phyloP scores from a whole-genome alignment of 2,797 vertebrate genomes.

The Adrianichthys oophorus region DNA sequence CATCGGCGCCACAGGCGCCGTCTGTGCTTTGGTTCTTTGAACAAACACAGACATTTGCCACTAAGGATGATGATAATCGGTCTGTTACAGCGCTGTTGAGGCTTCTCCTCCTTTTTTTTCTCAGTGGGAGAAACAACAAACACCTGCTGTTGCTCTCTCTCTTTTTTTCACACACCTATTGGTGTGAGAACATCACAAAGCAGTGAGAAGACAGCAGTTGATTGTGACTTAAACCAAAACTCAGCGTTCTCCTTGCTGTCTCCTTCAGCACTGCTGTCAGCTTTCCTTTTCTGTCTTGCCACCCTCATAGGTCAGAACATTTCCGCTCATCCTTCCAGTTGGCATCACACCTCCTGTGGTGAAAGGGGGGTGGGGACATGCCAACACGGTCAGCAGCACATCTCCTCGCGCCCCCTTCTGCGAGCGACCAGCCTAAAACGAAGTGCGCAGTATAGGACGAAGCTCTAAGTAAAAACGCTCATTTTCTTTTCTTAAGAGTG shows the following conservation, averaged over 20 bases:
- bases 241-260: slow-evolving; percentile 14
- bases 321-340: slow-evolving; percentile 21
- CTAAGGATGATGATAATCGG: slow-evolving; percentile 44
- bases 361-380: slow-evolving; percentile 26
- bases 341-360: slow-evolving; percentile 36
- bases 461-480: slow-evolving; percentile 12
- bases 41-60: slow-evolving; percentile 35
- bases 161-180: slow-evolving; percentile 5
- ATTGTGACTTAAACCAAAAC: slow-evolving; percentile 50
- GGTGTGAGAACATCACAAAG: slow-evolving; percentile 3
- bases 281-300: slow-evolving; percentile 23
- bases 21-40: slow-evolving; percentile 40
- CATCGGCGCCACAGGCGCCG: slow-evolving; percentile 40
- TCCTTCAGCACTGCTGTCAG: slow-evolving; percentile 18
- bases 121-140: slow-evolving; percentile 37
- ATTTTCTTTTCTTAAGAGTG: slow-evolving; percentile 33
- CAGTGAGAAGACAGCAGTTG: slow-evolving; percentile 28
- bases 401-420: not conserved
- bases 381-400: slow-evolving; percentile 42
- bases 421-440: slow-evolving; percentile 24
- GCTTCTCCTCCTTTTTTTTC: slow-evolving; percentile 32
- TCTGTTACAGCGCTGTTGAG: slow-evolving; percentile 33
- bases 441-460: slow-evolving; percentile 21
- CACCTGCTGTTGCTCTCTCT: slow-evolving; percentile 18
- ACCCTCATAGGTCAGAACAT: slow-evolving; percentile 30